Percentiles rank a stretch among this genome's conserved stretches.
phyloP scores from a whole-genome alignment of 2,888 invertebrate species.

The Drosophila bunnanda region DNA sequence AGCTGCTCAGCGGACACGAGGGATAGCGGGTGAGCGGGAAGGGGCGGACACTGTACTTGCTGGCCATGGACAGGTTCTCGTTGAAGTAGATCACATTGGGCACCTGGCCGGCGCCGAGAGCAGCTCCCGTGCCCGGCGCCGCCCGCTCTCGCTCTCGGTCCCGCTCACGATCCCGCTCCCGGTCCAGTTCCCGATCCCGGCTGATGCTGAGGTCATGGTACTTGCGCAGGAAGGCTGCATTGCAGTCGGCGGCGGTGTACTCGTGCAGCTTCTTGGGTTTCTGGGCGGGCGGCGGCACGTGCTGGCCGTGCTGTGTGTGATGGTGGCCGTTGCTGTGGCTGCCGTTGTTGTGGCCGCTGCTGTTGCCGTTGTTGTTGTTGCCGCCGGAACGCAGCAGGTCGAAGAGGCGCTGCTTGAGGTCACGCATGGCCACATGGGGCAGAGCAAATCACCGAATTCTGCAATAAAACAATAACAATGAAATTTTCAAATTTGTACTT shows the following conservation, averaged over 20 bases:
- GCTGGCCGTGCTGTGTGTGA: constrained; percentile 24
- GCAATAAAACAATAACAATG: not conserved
- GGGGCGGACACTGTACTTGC: constrained; percentile 81
- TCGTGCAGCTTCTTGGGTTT: constrained; percentile 83
- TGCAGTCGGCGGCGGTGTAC: constrained; percentile 82
- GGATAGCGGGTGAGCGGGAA: constrained; percentile 75
- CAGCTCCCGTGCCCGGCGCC: constrained; percentile 12
- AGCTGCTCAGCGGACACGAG: constrained; percentile 73
- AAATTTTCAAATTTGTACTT: not conserved
- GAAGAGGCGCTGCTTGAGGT: constrained; percentile 83
- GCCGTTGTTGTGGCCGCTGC: constrained; percentile 19
- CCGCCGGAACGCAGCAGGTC: constrained; percentile 82
- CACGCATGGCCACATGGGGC: constrained; percentile 76
- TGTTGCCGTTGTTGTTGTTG: constrained; percentile 54
- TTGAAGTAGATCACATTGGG: constrained; percentile 84
- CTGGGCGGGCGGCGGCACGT: constrained; percentile 39
- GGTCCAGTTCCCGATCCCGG: constrained; percentile 30
- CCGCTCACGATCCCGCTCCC: constrained; percentile 29
- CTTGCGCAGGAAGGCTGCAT: constrained; percentile 82
- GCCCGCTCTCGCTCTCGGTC: constrained; percentile 39
- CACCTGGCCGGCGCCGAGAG: constrained; percentile 16
- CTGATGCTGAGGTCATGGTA: constrained; percentile 80
- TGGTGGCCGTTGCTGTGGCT: constrained; percentile 18
- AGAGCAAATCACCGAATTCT: not conserved
- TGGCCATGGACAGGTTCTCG: constrained; percentile 85